Conservation (phyloP, 2,888 invertebrate genomes). For the Geophilus truncorum region DNA sequence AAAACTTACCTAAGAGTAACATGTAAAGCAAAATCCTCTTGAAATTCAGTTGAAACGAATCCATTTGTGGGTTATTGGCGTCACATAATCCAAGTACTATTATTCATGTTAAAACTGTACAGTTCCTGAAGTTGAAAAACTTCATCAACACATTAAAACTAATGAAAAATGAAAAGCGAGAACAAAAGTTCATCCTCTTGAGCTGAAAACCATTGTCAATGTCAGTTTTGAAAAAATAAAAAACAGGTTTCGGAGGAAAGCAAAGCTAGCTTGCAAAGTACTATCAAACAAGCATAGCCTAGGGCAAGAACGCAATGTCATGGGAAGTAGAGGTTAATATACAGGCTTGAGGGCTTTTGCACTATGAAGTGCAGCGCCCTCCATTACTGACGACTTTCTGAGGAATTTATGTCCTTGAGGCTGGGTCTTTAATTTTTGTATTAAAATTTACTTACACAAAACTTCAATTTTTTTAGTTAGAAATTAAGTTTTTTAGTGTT, state of each 20-base stretch:
- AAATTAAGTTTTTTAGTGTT: not conserved
- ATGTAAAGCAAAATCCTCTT: not conserved
- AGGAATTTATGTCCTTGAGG: not conserved
- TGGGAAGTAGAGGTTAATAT: conserved; percentile 7
- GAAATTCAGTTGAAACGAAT: not conserved
- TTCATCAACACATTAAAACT: not conserved
- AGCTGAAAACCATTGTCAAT: not conserved
- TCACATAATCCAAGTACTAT: not conserved
- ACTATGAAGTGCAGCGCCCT: conserved; percentile 12
- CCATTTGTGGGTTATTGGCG: not conserved
- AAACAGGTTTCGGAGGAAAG: conserved; percentile 8
- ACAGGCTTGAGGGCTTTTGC: not conserved
- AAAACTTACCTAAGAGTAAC: not conserved
- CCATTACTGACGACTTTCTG: not conserved
- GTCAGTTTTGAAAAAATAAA: not conserved
- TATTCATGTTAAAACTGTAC: not conserved
- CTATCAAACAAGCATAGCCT: not conserved
- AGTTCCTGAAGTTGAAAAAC: not conserved
- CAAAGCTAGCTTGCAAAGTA: not conserved
- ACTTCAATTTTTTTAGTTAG: not conserved
- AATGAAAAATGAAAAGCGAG: not conserved
- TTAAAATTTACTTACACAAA: not conserved
- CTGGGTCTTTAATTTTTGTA: not conserved
- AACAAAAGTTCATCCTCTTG: not conserved
- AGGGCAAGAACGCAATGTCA: not conserved